Conservation (phyloP, 2,113 vertebrate genomes). For the Panthera tigris region DNA sequence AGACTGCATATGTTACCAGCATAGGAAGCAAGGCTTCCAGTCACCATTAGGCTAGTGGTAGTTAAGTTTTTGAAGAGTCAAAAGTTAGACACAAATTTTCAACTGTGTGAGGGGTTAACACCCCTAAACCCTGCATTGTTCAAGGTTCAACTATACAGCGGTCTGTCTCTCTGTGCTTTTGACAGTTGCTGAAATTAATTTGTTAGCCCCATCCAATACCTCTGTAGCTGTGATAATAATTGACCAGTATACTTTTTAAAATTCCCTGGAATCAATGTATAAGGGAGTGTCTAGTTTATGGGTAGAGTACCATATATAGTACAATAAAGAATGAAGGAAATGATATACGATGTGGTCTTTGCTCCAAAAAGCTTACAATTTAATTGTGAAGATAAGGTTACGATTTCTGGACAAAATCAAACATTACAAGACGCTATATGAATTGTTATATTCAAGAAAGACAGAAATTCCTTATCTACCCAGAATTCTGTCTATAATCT, state of each 20-base stretch:
- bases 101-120: neutral
- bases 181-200: neutral
- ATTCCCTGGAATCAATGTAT: neutral
- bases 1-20: neutral
- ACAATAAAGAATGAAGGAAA: neutral
- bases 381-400: neutral
- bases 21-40: neutral
- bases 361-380: neutral
- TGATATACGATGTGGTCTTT: neutral
- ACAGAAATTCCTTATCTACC: neutral
- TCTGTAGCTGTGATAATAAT: neutral
- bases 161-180: neutral
- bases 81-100: neutral
- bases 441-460: constrained; percentile 7
- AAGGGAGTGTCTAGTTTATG: neutral
- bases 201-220: neutral
- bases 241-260: neutral
- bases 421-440: neutral
- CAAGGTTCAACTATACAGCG: neutral
- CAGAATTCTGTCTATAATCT: neutral
- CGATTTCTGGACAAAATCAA: neutral
- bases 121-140: neutral
- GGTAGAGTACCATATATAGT: neutral
- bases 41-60: neutral
- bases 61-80: neutral